Conservation (phyloP, 2,113 vertebrate species). For the Bufo gargarizans region DNA sequence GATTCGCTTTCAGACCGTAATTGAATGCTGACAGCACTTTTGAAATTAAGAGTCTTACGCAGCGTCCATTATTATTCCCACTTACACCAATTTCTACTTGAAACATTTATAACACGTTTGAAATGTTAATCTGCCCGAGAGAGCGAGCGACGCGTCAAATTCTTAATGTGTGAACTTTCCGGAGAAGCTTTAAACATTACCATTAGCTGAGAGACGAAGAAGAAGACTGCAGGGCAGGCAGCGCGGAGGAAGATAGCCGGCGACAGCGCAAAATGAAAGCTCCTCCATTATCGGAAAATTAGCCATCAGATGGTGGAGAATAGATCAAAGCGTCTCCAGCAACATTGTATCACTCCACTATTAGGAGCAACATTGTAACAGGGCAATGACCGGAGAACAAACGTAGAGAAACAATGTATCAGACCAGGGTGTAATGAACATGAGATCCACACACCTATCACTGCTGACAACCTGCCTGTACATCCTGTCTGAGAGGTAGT, state of each 20-base stretch:
- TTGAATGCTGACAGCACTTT: conserved; percentile 53
- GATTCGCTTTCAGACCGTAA: conserved; percentile 48
- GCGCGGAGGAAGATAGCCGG: neutral
- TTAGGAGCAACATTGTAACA: too few species aligned
- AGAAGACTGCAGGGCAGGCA: neutral
- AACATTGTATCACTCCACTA: neutral
- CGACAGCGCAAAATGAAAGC: neutral
- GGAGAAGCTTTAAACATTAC: conserved; percentile 46
- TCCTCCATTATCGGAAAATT: conserved; percentile 31
- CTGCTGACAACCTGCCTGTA: too few species aligned
- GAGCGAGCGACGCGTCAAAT: conserved; percentile 24
- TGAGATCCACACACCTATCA: too few species aligned
- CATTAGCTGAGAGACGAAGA: conserved; percentile 32
- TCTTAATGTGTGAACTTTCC: conserved; percentile 43
- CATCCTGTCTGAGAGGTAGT: neutral
- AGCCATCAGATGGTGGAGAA: conserved; percentile 1
- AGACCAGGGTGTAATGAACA: too few species aligned
- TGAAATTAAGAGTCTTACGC: conserved; percentile 48
- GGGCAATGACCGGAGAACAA: too few species aligned
- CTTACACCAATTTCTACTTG: conserved; percentile 45
- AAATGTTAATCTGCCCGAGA: conserved; percentile 53
- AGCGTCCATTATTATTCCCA: conserved; percentile 48
- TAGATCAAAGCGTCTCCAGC: neutral
- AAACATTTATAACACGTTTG: conserved; percentile 56
- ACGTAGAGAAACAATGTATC: too few species aligned